phyloP scores from a whole-genome alignment of 2,888 invertebrate species.

The Mechanitis messenoides region DNA sequence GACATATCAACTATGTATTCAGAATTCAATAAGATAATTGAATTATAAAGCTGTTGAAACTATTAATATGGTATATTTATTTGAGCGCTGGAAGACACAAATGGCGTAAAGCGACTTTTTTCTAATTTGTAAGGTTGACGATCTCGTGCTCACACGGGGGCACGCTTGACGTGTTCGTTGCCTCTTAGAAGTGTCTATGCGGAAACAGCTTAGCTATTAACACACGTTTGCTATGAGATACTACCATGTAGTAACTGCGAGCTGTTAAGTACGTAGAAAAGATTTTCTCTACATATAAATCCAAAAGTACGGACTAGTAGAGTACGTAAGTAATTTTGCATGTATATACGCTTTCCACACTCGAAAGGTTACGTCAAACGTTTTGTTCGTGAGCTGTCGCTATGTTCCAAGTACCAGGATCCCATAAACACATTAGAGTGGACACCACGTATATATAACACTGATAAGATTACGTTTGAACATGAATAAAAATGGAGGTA shows the following conservation, averaged over 20 bases:
- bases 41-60: not conserved
- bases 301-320: conserved; percentile 39
- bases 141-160: conserved; percentile 68
- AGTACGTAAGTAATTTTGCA: conserved; percentile 41
- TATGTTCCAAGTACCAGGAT: conserved; percentile 62
- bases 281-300: conserved; percentile 59
- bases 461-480: not conserved
- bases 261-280: conserved; percentile 42
- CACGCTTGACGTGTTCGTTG: conserved; percentile 65
- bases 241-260: conserved; percentile 45
- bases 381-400: conserved; percentile 67
- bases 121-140: conserved; percentile 75
- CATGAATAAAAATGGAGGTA: too few species aligned
- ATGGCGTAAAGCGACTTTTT: conserved; percentile 62
- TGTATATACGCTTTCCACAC: conserved; percentile 41
- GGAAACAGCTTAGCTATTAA: conserved; percentile 74
- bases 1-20: conserved; percentile 14
- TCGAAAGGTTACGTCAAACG: conserved; percentile 42
- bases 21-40: conserved; percentile 4
- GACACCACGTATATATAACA: conserved; percentile 8
- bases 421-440: conserved; percentile 40
- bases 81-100: conserved; percentile 22
- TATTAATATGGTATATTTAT: conserved; percentile 10
- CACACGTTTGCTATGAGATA: conserved; percentile 73
- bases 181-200: conserved; percentile 68